Conservation (phyloP, 23 tunicate species). For the Ascidia mentula region DNA sequence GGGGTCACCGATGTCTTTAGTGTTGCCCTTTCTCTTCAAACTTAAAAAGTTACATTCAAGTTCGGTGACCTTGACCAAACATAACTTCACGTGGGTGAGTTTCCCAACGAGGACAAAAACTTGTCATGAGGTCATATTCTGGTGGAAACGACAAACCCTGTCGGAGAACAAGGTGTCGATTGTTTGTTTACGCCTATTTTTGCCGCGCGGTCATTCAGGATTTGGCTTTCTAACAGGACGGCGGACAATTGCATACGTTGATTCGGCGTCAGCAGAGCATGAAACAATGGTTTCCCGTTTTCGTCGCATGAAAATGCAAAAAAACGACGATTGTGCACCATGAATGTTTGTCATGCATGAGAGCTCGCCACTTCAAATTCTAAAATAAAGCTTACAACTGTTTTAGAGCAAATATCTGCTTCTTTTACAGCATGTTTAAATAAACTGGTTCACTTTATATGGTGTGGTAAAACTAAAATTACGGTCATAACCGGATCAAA, state of each 20-base stretch:
- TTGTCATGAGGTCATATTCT: not conserved
- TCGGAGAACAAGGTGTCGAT: not conserved
- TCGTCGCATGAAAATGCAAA: not conserved
- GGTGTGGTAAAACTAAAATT: too few relatives aligned
- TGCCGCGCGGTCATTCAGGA: not conserved
- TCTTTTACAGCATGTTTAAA: too few relatives aligned
- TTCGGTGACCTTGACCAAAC: not conserved
- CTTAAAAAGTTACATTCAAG: not conserved
- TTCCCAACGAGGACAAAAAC: not conserved
- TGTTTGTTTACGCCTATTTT: not conserved
- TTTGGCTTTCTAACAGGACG: not conserved
- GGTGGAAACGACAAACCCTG: not conserved
- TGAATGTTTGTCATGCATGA: too few relatives aligned
- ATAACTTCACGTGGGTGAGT: not conserved
- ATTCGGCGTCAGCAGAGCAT: not conserved
- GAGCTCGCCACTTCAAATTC: too few relatives aligned
- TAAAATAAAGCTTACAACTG: too few relatives aligned
- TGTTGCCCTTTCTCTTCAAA: not conserved
- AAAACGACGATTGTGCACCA: too few relatives aligned
- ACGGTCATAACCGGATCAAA: too few relatives aligned
- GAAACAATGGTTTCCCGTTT: constrained; percentile 1
- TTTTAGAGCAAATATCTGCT: too few relatives aligned
- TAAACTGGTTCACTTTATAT: too few relatives aligned
- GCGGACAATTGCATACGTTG: not conserved
- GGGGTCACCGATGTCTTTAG: not conserved